A percentile compares a stretch with the other conserved stretches of the same genome.
Evolutionary conservation across 1,140 invertebrate genomes (phyloP).

Genomic region (Drosophila subpulchrella): DNA sequence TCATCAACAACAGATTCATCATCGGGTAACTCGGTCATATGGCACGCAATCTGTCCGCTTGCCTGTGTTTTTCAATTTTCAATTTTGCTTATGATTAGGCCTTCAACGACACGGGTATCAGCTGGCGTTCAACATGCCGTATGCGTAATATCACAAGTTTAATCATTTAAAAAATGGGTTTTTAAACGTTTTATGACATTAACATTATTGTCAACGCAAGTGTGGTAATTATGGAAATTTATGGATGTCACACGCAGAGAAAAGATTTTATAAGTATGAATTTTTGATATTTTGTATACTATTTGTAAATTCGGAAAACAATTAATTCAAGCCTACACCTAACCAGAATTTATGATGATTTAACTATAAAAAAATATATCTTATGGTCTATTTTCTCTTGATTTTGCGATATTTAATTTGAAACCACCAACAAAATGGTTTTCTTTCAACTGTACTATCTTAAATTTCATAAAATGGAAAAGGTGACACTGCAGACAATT

Average conservation of each 20-base stretch:
- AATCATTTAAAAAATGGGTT: conserved; percentile 38
- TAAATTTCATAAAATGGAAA: not conserved
- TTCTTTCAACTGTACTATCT: no score
- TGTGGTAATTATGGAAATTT: conserved; percentile 20
- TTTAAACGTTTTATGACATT: conserved; percentile 52
- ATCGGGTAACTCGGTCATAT: conserved; percentile 30
- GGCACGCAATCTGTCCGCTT: conserved; percentile 27
- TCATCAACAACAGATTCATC: conserved; percentile 70
- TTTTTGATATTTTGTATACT: not conserved
- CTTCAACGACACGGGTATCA: conserved; percentile 41
- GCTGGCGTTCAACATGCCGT: conserved; percentile 38
- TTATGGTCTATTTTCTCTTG: no score
- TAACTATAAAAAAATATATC: no score
- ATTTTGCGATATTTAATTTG: no score
- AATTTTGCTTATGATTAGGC: conserved; percentile 51
- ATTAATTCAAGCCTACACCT: no score
- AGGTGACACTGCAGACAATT: not conserved
- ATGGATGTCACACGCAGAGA: conserved; percentile 1
- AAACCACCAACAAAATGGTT: no score
- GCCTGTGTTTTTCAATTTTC: conserved; percentile 29
- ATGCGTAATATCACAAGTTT: conserved; percentile 56
- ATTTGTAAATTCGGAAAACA: not conserved
- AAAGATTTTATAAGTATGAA: not conserved
- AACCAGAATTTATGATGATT: no score
- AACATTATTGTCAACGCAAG: conserved; percentile 46